A percentile compares a stretch with the other conserved stretches of the same genome.
phyloP scores from a whole-genome alignment of 2,888 invertebrate genomes.

The Latheticus oryzae region DNA sequence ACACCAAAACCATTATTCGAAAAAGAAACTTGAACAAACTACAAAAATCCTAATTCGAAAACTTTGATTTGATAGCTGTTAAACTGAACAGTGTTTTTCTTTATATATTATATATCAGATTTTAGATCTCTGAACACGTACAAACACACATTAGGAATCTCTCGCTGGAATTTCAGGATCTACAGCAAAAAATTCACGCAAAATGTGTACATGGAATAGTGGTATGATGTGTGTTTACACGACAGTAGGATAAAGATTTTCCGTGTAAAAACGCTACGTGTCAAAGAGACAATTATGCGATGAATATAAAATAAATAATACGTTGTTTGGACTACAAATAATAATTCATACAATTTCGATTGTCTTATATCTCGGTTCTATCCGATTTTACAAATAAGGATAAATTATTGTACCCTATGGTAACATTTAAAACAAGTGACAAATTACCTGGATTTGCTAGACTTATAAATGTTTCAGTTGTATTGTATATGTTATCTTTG shows the following conservation, averaged over 20 bases:
- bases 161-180: conserved; percentile 24
- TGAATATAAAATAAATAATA: too few species aligned
- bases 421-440: conserved; percentile 43
- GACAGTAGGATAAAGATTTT: too few species aligned
- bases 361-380: conserved; percentile 36
- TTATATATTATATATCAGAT: too few species aligned
- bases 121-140: conserved; percentile 27
- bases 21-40: conserved; percentile 21
- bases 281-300: too few species aligned
- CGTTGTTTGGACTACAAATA: background rate
- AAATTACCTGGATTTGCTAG: conserved; percentile 42
- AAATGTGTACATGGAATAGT: conserved; percentile 9
- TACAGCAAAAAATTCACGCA: conserved; percentile 19
- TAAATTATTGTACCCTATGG: conserved; percentile 44
- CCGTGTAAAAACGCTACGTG: background rate
- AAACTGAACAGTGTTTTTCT: too few species aligned
- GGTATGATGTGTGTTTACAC: conserved; percentile 10
- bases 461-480: conserved; percentile 38
- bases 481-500: conserved; percentile 21
- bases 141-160: conserved; percentile 31
- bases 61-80: conserved; percentile 29
- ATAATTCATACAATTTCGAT: conserved; percentile 36
- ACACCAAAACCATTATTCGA: conserved; percentile 21
- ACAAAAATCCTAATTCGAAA: conserved; percentile 34
- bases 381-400: conserved; percentile 35